These are phyloP conservation scores for Macrophya alboannulata DNA, from an alignment of 2,888 invertebrate species.

Conservation along the genomic window DNA sequence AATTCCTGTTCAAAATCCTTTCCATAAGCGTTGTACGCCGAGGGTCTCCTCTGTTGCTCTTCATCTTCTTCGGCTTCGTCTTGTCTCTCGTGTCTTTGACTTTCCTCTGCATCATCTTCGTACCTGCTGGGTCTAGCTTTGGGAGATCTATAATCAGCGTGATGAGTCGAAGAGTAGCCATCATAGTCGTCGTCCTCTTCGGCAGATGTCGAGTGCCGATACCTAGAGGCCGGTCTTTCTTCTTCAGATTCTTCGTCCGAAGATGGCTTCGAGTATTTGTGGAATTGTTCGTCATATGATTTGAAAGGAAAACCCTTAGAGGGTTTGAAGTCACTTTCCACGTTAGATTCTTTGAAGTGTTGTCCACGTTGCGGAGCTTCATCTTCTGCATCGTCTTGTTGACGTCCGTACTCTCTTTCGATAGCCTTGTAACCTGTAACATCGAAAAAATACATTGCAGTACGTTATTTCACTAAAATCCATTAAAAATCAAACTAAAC, in stretches of 20 bases:
- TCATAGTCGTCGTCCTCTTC: conserved; percentile 64
- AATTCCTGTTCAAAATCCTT: conserved; percentile 70
- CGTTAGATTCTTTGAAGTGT: conserved; percentile 60
- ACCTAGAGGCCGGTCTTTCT: conserved; percentile 63
- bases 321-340: conserved; percentile 67
- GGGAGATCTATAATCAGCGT: conserved; percentile 56
- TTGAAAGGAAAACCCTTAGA: conserved; percentile 67
- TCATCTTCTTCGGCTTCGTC: conserved; percentile 63
- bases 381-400: conserved; percentile 59
- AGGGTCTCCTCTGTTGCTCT: conserved; percentile 55
- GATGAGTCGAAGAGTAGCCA: conserved; percentile 58
- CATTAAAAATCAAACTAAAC: not conserved
- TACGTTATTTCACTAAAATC: not conserved
- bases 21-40: conserved; percentile 63
- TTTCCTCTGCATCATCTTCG: conserved; percentile 68
- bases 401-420: conserved; percentile 58
- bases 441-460: not conserved
- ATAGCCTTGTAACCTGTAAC: conserved; percentile 59
- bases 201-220: conserved; percentile 61
- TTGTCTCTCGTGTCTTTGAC: conserved; percentile 64
- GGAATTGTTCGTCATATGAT: conserved; percentile 71
- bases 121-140: conserved; percentile 57
- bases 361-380: conserved; percentile 57
- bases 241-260: conserved; percentile 61
- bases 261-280: conserved; percentile 66